Conservation (phyloP, 2,113 vertebrate species). For the Eudyptes chrysolophus region DNA sequence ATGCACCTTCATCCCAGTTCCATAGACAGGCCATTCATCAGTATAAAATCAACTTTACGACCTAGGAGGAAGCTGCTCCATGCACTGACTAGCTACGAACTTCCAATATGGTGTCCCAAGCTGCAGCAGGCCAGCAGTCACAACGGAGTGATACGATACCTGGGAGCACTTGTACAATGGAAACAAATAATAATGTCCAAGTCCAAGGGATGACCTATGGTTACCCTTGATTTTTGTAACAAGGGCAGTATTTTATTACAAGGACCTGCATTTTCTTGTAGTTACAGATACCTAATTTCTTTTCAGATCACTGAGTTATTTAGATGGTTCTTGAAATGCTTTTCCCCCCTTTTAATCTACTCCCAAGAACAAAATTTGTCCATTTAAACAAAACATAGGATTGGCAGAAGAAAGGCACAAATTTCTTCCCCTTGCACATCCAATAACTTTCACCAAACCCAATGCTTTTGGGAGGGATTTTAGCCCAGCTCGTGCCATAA, state of each 20-base stretch:
- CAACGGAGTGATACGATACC: accelerated
- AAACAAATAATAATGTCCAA: background rate
- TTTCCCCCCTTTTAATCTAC: background rate
- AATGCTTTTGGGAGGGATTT: background rate
- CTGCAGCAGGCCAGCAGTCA: background rate
- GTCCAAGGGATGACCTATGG: background rate
- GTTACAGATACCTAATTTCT: background rate
- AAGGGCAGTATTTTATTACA: background rate
- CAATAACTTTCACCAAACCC: background rate
- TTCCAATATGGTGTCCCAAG: background rate
- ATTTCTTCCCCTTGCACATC: background rate
- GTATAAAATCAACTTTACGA: slow-evolving; percentile 8
- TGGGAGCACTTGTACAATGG: background rate
- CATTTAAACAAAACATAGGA: background rate
- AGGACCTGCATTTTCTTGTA: background rate
- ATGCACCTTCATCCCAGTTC: slow-evolving; percentile 41
- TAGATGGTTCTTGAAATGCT: background rate
- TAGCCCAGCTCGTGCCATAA: background rate
- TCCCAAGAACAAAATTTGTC: background rate
- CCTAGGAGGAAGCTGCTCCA: background rate
- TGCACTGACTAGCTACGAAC: background rate
- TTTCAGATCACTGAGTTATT: background rate
- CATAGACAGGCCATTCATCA: slow-evolving; percentile 21
- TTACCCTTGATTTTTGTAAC: background rate
- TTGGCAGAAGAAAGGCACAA: background rate